Conservation (phyloP, 92 coral and sea anemone species). For the Palythoa grandis region DNA sequence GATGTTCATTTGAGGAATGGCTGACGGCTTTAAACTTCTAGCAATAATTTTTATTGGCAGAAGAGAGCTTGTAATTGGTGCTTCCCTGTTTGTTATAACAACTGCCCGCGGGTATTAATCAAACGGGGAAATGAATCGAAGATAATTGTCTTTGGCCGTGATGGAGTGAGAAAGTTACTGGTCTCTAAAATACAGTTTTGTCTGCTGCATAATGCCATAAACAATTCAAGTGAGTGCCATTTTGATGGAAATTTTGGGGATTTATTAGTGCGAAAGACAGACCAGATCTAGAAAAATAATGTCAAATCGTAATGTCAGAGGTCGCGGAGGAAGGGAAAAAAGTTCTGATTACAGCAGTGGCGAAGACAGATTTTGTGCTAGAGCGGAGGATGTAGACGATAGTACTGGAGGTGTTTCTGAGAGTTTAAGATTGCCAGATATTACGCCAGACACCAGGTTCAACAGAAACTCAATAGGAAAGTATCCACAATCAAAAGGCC, state of each 20-base stretch:
- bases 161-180: constrained; percentile 2
- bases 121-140: constrained; percentile 27
- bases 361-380: neutral
- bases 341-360: constrained; percentile 10
- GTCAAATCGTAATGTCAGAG: constrained; percentile 26
- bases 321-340: neutral
- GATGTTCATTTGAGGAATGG: constrained; percentile 28
- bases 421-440: constrained; percentile 23
- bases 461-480: constrained; percentile 8
- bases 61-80: constrained; percentile 36
- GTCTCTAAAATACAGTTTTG: neutral
- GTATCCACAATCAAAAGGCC: neutral
- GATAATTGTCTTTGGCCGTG: constrained; percentile 4
- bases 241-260: neutral
- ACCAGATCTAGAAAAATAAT: constrained; percentile 5
- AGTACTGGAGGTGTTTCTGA: neutral
- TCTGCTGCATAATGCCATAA: neutral
- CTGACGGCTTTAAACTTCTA: constrained; percentile 1
- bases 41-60: constrained; percentile 12
- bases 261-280: neutral
- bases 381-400: constrained; percentile 13
- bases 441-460: constrained; percentile 6
- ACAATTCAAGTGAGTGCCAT: neutral
- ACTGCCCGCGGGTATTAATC: constrained; percentile 16
- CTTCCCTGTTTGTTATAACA: constrained; percentile 33